Evolutionary conservation across 2,113 vertebrate species (phyloP), one percentile per base, ranked within the genome.

Genomic region (Zosterops borbonicus): DNA sequence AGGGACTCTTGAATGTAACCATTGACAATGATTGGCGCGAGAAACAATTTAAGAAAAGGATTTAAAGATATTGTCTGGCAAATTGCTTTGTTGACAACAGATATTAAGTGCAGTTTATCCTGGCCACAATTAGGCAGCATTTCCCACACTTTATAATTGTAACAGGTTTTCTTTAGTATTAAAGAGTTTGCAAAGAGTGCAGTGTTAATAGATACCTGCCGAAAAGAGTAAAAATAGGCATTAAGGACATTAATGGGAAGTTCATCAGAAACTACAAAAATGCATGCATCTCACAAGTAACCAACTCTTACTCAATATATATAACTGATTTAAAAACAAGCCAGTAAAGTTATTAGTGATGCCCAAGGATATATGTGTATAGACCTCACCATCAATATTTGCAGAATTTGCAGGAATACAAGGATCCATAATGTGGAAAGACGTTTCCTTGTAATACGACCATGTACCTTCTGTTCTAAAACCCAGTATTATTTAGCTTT

Each of bases 71-170:
- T 93, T 28, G 23, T 73, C 50, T 56, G 65, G 83, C 35, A 94
- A 86, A 89, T 92, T 94, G 89, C 81, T 94, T 93, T 88, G 80
- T 88, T 95, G 90, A 92, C 84, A 97, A 73, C 67, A 96, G 88
- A 92, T 94, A 95, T 75, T 92, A 97, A 95, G 93, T 91, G 89
- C 55, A 90, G 95, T 95, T 96, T 95, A 96, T 90, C 64, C 92
- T 87, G 86, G 83, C 60, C 3, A 1, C 79, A 96, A 95, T 97
- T 96, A 95, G 91, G 55, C 69, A 91, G 58, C 44, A 39, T 59
- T 95, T 96, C 87, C 76, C 76, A 79, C 18, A 23, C 44, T 92
- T 87, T 88, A 88, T 71, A 73, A 96, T 88, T 35, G 21, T 93
- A 83, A 83, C 18, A 63, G 47, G 15, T 41, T 81, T 92, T 42